These are phyloP conservation scores for Sphaerodactylus townsendi DNA, from an alignment of 2,113 vertebrate genomes.

Conservation along the genomic window DNA sequence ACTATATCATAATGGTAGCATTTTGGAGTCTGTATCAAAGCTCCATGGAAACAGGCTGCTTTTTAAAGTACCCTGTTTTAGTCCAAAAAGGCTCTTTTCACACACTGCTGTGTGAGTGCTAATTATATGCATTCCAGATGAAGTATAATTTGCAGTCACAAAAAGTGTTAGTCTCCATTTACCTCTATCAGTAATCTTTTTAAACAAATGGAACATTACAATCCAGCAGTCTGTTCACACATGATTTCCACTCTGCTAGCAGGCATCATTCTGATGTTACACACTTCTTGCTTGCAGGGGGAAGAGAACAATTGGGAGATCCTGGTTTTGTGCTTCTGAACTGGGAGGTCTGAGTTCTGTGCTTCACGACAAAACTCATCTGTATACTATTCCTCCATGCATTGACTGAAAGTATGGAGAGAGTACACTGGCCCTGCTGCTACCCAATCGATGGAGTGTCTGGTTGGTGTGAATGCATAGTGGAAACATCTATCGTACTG, in stretches of 20 bases:
- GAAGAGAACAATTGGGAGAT: background rate
- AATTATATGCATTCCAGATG: background rate
- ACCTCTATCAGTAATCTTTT: too few relatives aligned
- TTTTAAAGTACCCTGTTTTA: background rate
- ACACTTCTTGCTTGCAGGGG: background rate
- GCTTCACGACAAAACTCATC: background rate
- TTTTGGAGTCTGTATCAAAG: background rate
- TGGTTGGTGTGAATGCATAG: too few relatives aligned
- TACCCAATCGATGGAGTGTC: too few relatives aligned
- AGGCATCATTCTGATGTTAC: background rate
- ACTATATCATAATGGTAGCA: background rate
- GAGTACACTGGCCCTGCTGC: too few relatives aligned
- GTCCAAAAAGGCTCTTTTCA: constrained; percentile 27
- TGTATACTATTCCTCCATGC: too few relatives aligned
- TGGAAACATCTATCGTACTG: too few relatives aligned
- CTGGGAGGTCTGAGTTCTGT: background rate
- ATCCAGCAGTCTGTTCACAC: background rate
- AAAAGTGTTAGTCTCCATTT: background rate
- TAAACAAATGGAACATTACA: background rate
- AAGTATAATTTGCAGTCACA: constrained; percentile 17
- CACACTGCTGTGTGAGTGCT: too few relatives aligned
- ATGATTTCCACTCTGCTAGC: background rate
- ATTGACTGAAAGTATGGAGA: too few relatives aligned
- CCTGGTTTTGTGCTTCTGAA: too few relatives aligned
- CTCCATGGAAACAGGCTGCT: background rate